Conservation (phyloP, 1,140 invertebrate species). For the Drosophila sechellia region DNA sequence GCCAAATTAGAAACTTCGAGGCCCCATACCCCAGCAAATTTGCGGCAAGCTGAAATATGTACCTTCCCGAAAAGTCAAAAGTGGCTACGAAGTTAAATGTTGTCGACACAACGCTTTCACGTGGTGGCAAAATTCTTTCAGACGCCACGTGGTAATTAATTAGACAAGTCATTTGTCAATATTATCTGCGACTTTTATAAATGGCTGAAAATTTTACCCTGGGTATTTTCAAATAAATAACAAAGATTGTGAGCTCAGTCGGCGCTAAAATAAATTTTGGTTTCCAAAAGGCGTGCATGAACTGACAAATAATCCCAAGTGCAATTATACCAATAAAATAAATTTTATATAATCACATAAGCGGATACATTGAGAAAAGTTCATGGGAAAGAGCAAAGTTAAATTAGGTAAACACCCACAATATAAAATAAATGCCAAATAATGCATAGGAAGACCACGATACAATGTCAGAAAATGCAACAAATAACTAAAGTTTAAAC, state of each 20-base stretch:
- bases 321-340: no score
- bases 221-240: conserved; percentile 9
- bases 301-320: no score
- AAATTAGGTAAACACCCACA: no score
- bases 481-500: neutral
- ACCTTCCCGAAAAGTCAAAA: conserved; percentile 50
- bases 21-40: conserved; percentile 1
- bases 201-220: conserved; percentile 34
- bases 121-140: neutral
- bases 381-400: no score
- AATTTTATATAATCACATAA: no score
- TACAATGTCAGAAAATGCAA: no score
- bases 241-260: neutral
- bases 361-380: neutral
- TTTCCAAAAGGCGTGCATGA: neutral
- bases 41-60: neutral
- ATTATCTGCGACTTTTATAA: conserved; percentile 56
- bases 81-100: conserved; percentile 49
- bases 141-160: conserved; percentile 60
- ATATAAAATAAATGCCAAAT: no score
- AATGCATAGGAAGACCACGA: no score
- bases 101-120: conserved; percentile 16
- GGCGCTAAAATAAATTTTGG: neutral
- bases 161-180: conserved; percentile 67
- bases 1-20: conserved; percentile 12